phyloP scores from a whole-genome alignment of 2,888 invertebrate genomes.

The Entomobrya multifasciata region DNA sequence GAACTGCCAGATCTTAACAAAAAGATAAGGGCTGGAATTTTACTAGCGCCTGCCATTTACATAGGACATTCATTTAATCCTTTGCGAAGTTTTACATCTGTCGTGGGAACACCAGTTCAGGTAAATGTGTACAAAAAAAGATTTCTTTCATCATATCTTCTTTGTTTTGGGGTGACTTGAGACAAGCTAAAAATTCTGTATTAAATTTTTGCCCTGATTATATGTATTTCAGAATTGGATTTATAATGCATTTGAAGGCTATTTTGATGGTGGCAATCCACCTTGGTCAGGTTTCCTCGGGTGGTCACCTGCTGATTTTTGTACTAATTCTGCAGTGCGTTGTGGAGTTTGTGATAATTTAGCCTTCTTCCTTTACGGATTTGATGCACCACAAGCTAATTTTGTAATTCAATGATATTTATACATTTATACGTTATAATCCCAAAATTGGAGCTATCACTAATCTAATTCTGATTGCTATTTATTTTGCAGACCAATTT shows the following conservation, averaged over 20 bases:
- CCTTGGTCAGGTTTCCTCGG: slow-evolving; percentile 20
- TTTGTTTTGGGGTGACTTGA: not conserved
- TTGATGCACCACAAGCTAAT: slow-evolving; percentile 48
- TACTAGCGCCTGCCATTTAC: slow-evolving; percentile 45
- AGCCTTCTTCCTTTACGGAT: slow-evolving; percentile 44
- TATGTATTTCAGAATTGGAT: slow-evolving; percentile 46
- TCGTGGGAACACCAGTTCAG: slow-evolving; percentile 56
- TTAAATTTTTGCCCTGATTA: not conserved
- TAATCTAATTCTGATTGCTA: not conserved
- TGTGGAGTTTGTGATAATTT: slow-evolving; percentile 56
- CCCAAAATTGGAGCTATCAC: not conserved
- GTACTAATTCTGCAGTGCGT: slow-evolving; percentile 20
- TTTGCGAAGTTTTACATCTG: slow-evolving; percentile 30
- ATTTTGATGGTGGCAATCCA: slow-evolving; percentile 49
- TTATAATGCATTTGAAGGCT: slow-evolving; percentile 41
- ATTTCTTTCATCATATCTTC: no score
- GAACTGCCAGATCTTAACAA: slow-evolving; percentile 56
- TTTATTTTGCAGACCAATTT: slow-evolving; percentile 50
- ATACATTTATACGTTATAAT: not conserved
- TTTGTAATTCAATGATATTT: slow-evolving; percentile 40
- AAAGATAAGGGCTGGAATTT: slow-evolving; percentile 20
- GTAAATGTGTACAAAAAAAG: not conserved
- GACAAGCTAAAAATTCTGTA: not conserved
- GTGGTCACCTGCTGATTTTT: slow-evolving; percentile 39
- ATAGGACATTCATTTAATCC: slow-evolving; percentile 58